Evolutionary conservation across 1,140 invertebrate genomes (phyloP), one percentile per base, ranked within the genome.

Genomic region (Euura lappo): DNA sequence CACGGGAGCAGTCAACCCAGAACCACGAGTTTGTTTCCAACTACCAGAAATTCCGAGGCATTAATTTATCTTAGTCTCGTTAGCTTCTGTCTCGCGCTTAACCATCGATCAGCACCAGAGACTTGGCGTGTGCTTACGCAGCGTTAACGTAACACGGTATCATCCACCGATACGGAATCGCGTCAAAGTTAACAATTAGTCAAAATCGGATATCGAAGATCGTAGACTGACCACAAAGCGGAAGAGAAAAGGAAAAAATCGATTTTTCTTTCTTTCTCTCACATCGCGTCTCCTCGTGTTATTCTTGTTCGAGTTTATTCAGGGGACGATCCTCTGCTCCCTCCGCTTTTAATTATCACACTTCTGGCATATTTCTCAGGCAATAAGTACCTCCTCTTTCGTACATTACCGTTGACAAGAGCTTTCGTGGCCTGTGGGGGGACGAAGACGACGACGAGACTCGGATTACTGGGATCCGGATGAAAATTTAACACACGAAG

Each of bases 31-130:
- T 78, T 76, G 46, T 74, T 76, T 75, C 68, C 45, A 77, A 75
- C 76, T 77, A 65, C 42, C 44, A 47, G 66, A 80, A 80, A 80
- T 80, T 80, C 72, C 72, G 70, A 46, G 44, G 72, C 80, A 80
- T 80, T 80, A 80, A 80, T 80, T 80, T 80, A 80, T 80, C 79
- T 80, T 80, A 79, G 75, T 80, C 71, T 75, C 72, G 73, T 80
- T 74, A 73, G 74, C 71, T 66, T 45, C 71, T 60, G 51, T 60
- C 51, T 60, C 51, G 6, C 51, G 8, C 51, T 8, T 11, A 60
- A 60, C 51, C 51, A 60, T 60, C 51, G 51, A 60, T 60, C 51
- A 60, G 51, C 10, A 8, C 51, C 51, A n/a, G 51, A n/a, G 51
- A 8, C 51, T 28, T 28, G 28, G 1, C 28, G 28, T 28, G 28